phyloP scores from a whole-genome alignment of 53 echinoderm and acorn worm genomes.

The Paracentrotus lividus region DNA sequence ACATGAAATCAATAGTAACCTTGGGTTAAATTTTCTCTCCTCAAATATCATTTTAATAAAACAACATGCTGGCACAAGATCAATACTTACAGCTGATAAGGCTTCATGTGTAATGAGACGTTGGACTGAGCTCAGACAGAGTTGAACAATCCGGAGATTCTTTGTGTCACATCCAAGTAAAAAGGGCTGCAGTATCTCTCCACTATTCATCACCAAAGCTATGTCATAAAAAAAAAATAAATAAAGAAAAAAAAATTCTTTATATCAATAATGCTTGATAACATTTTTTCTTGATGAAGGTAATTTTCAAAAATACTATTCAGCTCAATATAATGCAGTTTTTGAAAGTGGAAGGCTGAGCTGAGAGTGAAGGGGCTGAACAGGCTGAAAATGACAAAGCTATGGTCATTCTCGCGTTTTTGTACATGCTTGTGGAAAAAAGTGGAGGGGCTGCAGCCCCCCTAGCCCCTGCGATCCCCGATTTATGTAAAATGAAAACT shows the following conservation, averaged over 20 bases:
- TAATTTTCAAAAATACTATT: too few relatives aligned
- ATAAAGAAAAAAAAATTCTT: too few relatives aligned
- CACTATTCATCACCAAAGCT: conserved; percentile 93
- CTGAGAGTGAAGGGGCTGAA: too few relatives aligned
- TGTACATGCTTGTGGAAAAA: too few relatives aligned
- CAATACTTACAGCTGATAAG: conserved; percentile 73
- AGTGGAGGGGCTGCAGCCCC: too few relatives aligned
- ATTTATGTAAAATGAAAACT: too few relatives aligned
- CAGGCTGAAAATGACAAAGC: too few relatives aligned
- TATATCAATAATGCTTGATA: too few relatives aligned
- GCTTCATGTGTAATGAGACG: conserved; percentile 92
- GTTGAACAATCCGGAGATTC: conserved; percentile 91
- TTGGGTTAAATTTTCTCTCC: background rate
- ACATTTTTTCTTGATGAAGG: background rate
- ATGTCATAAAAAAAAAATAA: background rate
- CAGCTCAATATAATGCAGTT: too few relatives aligned
- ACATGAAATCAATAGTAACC: background rate
- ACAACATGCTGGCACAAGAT: background rate
- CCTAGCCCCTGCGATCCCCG: too few relatives aligned
- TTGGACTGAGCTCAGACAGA: conserved; percentile 88
- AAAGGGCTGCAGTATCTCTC: conserved; percentile 91
- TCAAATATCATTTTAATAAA: background rate
- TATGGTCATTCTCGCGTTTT: too few relatives aligned
- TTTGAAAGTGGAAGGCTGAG: too few relatives aligned
- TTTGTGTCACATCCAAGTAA: conserved; percentile 96